Conservation (phyloP, 1,140 invertebrate species). For the Calliopsis andreniformis region DNA sequence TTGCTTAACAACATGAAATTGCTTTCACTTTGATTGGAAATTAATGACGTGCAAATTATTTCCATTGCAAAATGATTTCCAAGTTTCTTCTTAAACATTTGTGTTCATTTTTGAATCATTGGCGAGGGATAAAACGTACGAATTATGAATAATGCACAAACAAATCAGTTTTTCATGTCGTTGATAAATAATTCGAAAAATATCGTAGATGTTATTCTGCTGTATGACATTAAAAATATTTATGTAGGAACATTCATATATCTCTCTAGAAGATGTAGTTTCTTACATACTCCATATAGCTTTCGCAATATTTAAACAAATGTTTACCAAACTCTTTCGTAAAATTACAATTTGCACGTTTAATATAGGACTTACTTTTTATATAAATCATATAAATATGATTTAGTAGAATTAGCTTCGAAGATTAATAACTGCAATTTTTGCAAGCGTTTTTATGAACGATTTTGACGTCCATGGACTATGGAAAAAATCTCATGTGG, state of each 20-base stretch:
- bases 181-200: slow-evolving; percentile 18
- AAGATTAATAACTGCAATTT: slow-evolving; percentile 21
- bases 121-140: not conserved
- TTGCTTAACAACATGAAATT: not conserved
- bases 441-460: slow-evolving; percentile 4
- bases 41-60: slow-evolving; percentile 39
- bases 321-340: slow-evolving; percentile 1
- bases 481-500: slow-evolving; percentile 8
- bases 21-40: not conserved
- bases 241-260: slow-evolving; percentile 24
- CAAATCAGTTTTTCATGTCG: slow-evolving; percentile 8
- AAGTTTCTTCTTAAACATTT: not conserved
- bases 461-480: slow-evolving; percentile 15
- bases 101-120: not conserved
- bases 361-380: slow-evolving; percentile 41
- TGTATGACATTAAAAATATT: slow-evolving; percentile 34
- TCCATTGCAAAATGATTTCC: not conserved
- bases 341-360: slow-evolving; percentile 43
- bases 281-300: slow-evolving; percentile 12
- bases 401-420: slow-evolving; percentile 22
- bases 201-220: slow-evolving; percentile 10
- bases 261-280: slow-evolving; percentile 31
- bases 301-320: slow-evolving; percentile 15
- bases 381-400: slow-evolving; percentile 44
- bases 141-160: slow-evolving; percentile 29